A percentile compares a stretch with the other conserved stretches of the same genome.
These are phyloP conservation scores for Diplodus sargus DNA, from an alignment of 2,797 vertebrate genomes.

Conservation along the genomic window DNA sequence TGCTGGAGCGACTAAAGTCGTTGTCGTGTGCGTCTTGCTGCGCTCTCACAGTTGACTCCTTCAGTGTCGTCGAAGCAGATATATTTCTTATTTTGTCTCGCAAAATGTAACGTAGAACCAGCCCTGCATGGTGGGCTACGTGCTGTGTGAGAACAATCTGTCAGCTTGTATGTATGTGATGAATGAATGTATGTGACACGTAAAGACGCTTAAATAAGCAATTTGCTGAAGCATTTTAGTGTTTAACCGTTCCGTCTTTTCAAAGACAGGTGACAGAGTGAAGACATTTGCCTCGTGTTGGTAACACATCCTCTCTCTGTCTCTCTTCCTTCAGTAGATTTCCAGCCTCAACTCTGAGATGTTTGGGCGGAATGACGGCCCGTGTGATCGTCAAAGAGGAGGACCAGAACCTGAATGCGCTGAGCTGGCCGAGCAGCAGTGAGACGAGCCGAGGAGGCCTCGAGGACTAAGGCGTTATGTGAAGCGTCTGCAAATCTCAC, in stretches of 20 bases:
- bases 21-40: background rate
- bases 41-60: background rate
- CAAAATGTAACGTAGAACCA: background rate
- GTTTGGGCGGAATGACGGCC: slow-evolving; percentile 6
- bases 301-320: slow-evolving; percentile 28
- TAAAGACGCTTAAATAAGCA: background rate
- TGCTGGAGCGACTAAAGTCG: background rate
- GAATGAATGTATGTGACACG: background rate
- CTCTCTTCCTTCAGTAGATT: slow-evolving; percentile 27
- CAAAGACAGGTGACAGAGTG: background rate
- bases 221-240: background rate
- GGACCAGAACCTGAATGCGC: slow-evolving; percentile 16
- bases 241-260: background rate
- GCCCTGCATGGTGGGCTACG: background rate
- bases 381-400: slow-evolving; percentile 18
- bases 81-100: background rate
- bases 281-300: background rate
- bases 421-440: slow-evolving; percentile 18
- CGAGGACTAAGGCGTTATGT: slow-evolving; percentile 12
- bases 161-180: background rate
- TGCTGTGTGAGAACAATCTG: background rate
- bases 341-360: slow-evolving; percentile 6
- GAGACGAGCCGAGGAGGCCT: slow-evolving; percentile 11
- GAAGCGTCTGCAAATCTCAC: slow-evolving; percentile 6
- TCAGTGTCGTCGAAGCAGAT: background rate